Base-by-base conservation (phyloP, 2,113 vertebrate species). In the Axis porcinus region DNA sequence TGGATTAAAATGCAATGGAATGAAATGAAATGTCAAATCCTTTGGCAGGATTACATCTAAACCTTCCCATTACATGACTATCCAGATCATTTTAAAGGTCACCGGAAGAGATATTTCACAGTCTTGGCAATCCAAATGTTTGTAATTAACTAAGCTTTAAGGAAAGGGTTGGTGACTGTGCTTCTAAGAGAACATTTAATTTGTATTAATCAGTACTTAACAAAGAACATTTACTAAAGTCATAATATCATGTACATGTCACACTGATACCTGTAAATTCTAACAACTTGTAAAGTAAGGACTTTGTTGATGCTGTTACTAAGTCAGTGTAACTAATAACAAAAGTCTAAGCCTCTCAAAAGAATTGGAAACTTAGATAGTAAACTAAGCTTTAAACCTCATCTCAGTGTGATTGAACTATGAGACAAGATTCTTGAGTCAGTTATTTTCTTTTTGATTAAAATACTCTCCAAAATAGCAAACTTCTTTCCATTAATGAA, bases 51-150 rank as follows among this genome's bases (percentile, higher is more conserved):
- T 96, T 94, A 96, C 1, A 94, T 30, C 27, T 57, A 97, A 97
- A 83, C n/a, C 30, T 43, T 89, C 45, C 64, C 47, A 28, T 96
- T 90, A 95, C 43, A 82, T 90, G 54, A 96, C 94, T 45, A 94
- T 92, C 57, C 84, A 92, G 60, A 95, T 97, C 89, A 96, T 79
- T 92, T 95, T 85, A 96, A 97, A 97, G 81, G 84, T 97, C 91
- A 95, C 16, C 12, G 62, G 93, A 96, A 89, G 55, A 97, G 40
- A 54, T 82, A 95, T 91, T 96, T 97, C 64, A 95, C 57, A 76
- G 15, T 92, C n/a, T 64, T 95, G 52, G 70, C 62, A 95, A 89
- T 47, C 5, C 64, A 64, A 92, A 94, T 82, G 17, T 76, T 95
- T 96, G 52, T 86, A 50, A 85, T 89, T 86, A 97, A 86, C 86